Percentiles rank a stretch among this genome's conserved stretches.
These are phyloP conservation scores for Morpho helenor DNA, from an alignment of 2,888 invertebrate genomes.

Conservation along the genomic window DNA sequence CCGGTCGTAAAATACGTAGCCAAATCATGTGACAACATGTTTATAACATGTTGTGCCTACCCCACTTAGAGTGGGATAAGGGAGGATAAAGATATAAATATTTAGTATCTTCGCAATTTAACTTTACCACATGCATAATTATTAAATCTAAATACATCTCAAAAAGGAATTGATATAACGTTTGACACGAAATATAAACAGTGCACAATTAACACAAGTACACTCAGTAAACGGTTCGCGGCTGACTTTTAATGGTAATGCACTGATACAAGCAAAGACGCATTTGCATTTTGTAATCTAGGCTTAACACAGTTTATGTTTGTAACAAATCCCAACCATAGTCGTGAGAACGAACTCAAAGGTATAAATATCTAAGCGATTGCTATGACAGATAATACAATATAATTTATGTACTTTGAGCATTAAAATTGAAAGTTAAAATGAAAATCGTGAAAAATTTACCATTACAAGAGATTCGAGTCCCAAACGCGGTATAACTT, in stretches of 20 bases:
- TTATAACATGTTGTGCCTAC: too few relatives aligned
- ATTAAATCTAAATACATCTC: not conserved
- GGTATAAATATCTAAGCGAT: constrained; percentile 10
- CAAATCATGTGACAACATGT: too few relatives aligned
- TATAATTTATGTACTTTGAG: constrained; percentile 23
- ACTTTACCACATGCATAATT: not conserved
- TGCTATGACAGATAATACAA: constrained; percentile 20
- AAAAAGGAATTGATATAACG: constrained; percentile 3
- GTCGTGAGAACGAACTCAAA: constrained; percentile 7
- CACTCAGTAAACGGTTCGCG: constrained; percentile 10
- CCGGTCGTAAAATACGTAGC: too few relatives aligned
- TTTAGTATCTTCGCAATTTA: not conserved
- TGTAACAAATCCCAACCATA: constrained; percentile 5
- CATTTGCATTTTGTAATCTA: constrained; percentile 23
- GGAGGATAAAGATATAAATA: too few relatives aligned
- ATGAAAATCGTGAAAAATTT: constrained; percentile 22
- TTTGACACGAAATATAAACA: constrained; percentile 8
- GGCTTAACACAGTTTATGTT: constrained; percentile 18
- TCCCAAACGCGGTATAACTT: constrained; percentile 37
- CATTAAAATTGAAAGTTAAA: constrained; percentile 26
- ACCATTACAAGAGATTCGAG: constrained; percentile 10
- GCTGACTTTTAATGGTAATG: constrained; percentile 17
- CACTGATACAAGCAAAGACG: constrained; percentile 17
- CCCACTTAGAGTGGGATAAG: too few relatives aligned
- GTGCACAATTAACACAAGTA: not conserved